phyloP scores from a whole-genome alignment of 2,888 invertebrate species.

The Notodonta dromedarius region DNA sequence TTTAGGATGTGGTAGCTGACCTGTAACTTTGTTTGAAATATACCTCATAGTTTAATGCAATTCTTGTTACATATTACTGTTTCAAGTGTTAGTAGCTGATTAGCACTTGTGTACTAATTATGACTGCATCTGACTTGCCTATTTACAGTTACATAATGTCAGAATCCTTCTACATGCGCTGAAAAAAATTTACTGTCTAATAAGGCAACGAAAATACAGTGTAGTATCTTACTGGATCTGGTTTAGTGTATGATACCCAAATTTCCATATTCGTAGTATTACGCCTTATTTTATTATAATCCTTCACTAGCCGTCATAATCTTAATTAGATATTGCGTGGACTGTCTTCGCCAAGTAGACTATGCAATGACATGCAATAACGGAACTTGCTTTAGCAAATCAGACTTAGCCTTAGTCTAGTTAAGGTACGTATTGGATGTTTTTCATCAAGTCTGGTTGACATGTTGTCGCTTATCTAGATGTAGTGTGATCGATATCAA shows the following conservation, averaged over 20 bases:
- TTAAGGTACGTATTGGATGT: background rate
- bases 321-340: background rate
- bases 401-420: background rate
- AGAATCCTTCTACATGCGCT: too few relatives aligned
- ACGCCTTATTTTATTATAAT: background rate
- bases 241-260: too few relatives aligned
- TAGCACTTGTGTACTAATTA: background rate
- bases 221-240: too few relatives aligned
- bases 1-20: too few relatives aligned
- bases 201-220: too few relatives aligned
- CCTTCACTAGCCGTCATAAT: background rate
- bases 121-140: background rate
- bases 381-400: background rate
- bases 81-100: background rate
- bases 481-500: background rate
- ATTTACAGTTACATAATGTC: too few relatives aligned
- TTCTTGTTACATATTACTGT: background rate
- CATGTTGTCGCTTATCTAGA: background rate
- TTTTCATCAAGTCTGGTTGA: background rate
- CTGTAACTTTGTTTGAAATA: too few relatives aligned
- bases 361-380: background rate
- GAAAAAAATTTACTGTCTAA: too few relatives aligned
- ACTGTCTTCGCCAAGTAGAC: background rate
- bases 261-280: too few relatives aligned
- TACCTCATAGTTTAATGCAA: too few relatives aligned